These are phyloP conservation scores for Phengaris alcon DNA, from an alignment of 2,888 invertebrate genomes.

Conservation along the genomic window DNA sequence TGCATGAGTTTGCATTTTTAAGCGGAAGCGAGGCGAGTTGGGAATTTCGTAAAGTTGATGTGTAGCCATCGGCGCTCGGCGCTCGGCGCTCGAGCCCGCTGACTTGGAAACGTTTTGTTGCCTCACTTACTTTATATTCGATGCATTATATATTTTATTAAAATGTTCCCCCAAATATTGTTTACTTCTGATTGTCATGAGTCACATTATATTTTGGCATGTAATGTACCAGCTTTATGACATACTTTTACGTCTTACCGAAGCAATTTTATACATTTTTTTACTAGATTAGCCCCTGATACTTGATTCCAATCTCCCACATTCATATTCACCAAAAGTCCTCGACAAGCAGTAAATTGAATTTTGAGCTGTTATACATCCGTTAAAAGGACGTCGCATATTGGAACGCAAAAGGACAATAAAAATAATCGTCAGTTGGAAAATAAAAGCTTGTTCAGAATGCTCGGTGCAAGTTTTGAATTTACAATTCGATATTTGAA, in stretches of 20 bases:
- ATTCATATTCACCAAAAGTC: background rate
- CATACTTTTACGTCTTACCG: too few relatives aligned
- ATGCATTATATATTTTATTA: background rate
- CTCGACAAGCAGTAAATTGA: background rate
- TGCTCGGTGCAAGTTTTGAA: slow-evolving; percentile 65
- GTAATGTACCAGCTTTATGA: background rate
- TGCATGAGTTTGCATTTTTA: slow-evolving; percentile 78
- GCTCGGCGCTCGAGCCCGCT: background rate
- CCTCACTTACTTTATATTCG: background rate
- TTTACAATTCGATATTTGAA: slow-evolving; percentile 76
- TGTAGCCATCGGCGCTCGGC: slow-evolving; percentile 38
- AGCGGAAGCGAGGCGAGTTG: slow-evolving; percentile 57
- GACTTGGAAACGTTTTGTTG: slow-evolving; percentile 20
- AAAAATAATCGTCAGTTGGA: slow-evolving; percentile 36
- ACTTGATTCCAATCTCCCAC: background rate
- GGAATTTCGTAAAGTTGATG: slow-evolving; percentile 51
- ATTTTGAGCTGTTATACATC: slow-evolving; percentile 9
- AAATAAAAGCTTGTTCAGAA: slow-evolving; percentile 48
- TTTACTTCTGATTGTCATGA: background rate
- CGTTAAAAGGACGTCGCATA: slow-evolving; percentile 31
- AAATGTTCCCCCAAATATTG: slow-evolving; percentile 8
- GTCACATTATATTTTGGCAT: background rate
- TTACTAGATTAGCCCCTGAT: background rate
- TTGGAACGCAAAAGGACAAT: slow-evolving; percentile 32
- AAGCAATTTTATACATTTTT: too few relatives aligned